Conservation (phyloP, 2,888 invertebrate species). For the Amblyjoppa proteus region DNA sequence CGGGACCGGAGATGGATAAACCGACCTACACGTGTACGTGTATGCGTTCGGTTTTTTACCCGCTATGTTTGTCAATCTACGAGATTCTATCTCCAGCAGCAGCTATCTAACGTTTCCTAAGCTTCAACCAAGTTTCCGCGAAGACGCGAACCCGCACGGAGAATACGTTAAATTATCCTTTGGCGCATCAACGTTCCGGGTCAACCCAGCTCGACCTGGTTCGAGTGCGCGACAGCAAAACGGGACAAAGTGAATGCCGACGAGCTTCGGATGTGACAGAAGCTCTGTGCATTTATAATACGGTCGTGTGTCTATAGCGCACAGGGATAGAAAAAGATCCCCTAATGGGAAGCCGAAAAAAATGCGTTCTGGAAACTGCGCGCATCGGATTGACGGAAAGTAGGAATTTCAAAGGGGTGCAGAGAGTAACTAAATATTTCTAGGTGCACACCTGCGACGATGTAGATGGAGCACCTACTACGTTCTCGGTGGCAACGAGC, state of each 20-base stretch:
- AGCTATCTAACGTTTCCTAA: constrained; percentile 42
- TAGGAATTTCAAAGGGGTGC: no score
- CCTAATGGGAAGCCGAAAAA: no score
- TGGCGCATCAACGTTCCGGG: constrained; percentile 63
- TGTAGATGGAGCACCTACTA: no score
- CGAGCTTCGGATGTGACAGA: constrained; percentile 27
- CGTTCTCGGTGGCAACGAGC: neutral
- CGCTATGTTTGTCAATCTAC: constrained; percentile 37
- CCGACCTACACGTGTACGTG: constrained; percentile 30
- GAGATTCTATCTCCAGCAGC: constrained; percentile 43
- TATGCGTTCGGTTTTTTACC: neutral
- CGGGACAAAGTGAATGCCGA: constrained; percentile 33
- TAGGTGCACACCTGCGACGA: no score
- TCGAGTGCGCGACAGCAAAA: constrained; percentile 19
- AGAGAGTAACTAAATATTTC: no score
- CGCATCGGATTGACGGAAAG: no score
- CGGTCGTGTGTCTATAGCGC: no score
- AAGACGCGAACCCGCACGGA: constrained; percentile 50
- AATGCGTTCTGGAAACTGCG: no score
- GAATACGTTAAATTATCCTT: constrained; percentile 62
- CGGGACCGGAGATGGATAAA: constrained; percentile 46
- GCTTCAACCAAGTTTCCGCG: constrained; percentile 45
- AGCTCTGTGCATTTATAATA: neutral
- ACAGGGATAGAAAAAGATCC: no score
- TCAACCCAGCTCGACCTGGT: constrained; percentile 38